These are phyloP conservation scores for Chironex yamaguchii DNA, from an alignment of 30 jellyfish, hydroid and myxozoan species.

Conservation along the genomic window DNA sequence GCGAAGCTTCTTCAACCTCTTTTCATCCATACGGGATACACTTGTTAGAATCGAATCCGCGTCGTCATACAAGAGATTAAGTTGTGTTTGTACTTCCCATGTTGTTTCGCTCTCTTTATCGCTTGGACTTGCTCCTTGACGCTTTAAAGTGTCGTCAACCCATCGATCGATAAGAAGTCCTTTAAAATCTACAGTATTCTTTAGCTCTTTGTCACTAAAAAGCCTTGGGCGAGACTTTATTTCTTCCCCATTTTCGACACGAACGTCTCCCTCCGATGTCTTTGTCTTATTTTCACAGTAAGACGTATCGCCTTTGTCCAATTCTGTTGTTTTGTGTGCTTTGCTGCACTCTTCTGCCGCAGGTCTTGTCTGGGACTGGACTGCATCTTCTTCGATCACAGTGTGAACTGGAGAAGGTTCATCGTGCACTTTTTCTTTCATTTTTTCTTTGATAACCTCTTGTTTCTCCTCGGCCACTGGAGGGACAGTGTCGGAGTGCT, in stretches of 20 bases:
- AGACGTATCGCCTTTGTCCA: neutral
- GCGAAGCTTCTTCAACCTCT: constrained; percentile 53
- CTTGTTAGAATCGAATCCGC: constrained; percentile 89
- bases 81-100: constrained; percentile 42
- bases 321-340: neutral
- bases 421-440: neutral
- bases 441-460: neutral
- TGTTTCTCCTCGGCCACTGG: neutral
- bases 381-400: neutral
- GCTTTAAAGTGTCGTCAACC: constrained; percentile 68
- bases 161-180: constrained; percentile 68
- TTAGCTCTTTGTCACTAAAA: constrained; percentile 32
- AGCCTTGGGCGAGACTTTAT: neutral
- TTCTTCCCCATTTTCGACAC: neutral
- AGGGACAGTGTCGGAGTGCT: neutral
- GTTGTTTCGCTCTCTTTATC: constrained; percentile 40
- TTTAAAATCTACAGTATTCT: constrained; percentile 57
- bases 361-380: neutral
- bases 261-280: neutral
- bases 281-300: neutral
- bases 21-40: constrained; percentile 95
- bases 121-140: constrained; percentile 21
- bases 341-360: neutral
- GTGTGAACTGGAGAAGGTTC: neutral
- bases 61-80: constrained; percentile 78